These are phyloP conservation scores for Abramis brama DNA, from an alignment of 2,113 vertebrate genomes.

Conservation along the genomic window DNA sequence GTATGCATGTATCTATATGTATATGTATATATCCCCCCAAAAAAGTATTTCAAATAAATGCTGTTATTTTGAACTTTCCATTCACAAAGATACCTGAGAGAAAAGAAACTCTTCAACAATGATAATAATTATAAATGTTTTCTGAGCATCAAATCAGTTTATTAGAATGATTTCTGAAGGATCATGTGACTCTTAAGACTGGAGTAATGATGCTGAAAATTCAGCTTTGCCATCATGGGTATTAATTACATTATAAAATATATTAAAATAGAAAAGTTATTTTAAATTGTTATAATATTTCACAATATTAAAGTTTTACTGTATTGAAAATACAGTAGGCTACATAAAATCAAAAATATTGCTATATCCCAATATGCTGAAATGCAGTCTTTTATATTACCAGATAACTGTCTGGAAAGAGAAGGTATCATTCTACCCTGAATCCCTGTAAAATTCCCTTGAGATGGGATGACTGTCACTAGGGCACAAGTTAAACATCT, in stretches of 20 bases:
- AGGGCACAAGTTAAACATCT: conserved; percentile 38
- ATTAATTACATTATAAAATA: background rate
- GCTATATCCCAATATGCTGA: background rate
- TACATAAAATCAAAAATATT: too few relatives aligned
- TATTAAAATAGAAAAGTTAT: background rate
- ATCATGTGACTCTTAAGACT: background rate
- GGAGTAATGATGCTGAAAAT: background rate
- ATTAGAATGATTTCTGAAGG: background rate
- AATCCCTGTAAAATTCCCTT: background rate
- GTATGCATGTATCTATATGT: too few relatives aligned
- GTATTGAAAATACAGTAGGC: background rate
- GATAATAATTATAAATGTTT: background rate
- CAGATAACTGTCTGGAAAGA: background rate
- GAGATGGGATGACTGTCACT: conserved; percentile 39
- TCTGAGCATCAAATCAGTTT: background rate
- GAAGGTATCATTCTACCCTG: background rate
- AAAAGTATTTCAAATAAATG: background rate
- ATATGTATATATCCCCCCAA: too few relatives aligned
- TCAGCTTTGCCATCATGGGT: background rate
- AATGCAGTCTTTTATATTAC: background rate
- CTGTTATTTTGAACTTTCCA: background rate
- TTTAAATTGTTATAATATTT: background rate
- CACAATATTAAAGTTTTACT: background rate
- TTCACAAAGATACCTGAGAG: background rate
- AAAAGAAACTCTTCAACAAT: background rate